phyloP scores from a whole-genome alignment of 2,113 vertebrate genomes.

The Ameiurus melas region DNA sequence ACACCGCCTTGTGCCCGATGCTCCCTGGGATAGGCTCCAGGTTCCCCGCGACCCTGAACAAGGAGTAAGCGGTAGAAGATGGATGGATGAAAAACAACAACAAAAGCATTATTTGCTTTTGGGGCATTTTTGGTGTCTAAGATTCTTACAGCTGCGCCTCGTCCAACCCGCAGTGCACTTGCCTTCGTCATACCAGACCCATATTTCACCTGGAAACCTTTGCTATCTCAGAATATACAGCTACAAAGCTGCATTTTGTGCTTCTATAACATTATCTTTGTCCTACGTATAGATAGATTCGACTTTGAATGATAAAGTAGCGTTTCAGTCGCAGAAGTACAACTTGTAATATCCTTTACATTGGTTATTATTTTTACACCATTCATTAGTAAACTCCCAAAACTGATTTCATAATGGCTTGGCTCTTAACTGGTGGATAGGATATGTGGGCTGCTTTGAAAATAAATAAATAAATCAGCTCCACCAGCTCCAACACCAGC shows the following conservation, averaged over 20 bases:
- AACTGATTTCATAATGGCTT: neutral
- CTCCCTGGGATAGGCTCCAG: no score
- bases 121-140: neutral
- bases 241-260: neutral
- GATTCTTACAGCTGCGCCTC: neutral
- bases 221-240: neutral
- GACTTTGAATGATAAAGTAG: neutral
- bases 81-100: no score
- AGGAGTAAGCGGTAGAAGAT: no score
- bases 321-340: neutral
- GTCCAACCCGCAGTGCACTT: neutral
- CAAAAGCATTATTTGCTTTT: neutral
- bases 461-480: neutral
- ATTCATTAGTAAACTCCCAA: neutral
- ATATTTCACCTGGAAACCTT: neutral
- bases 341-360: constrained; percentile 5
- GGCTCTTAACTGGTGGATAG: neutral
- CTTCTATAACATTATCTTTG: neutral
- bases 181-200: neutral
- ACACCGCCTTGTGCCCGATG: no score
- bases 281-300: neutral
- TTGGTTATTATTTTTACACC: neutral
- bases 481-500: constrained; percentile 3
- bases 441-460: neutral
- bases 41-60: no score